Evolutionary conservation across 1,140 invertebrate genomes (phyloP).

Genomic region (Aphaenogaster floridana): DNA sequence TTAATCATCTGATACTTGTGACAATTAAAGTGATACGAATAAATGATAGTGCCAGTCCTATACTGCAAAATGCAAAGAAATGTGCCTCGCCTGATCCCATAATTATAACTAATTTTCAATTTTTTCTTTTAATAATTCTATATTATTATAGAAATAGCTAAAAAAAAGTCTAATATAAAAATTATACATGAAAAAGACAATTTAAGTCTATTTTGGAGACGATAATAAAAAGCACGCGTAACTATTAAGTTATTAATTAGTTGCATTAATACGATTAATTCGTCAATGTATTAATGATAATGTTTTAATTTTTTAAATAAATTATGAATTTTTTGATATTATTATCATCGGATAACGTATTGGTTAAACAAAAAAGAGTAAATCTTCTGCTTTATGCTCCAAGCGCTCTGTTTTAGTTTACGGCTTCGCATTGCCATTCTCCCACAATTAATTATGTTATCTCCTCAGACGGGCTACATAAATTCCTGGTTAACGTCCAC

Average conservation of each 20-base stretch:
- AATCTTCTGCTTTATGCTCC: conserved; percentile 6
- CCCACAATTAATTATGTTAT: conserved; percentile 61
- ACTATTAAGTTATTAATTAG: not conserved
- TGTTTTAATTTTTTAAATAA: conserved; percentile 18
- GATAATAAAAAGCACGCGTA: not conserved
- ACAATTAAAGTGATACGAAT: conserved; percentile 33
- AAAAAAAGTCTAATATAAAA: not conserved
- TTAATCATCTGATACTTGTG: not conserved
- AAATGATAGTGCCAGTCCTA: not conserved
- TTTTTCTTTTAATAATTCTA: not conserved
- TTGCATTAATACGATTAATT: not conserved
- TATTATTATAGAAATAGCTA: conserved; percentile 1
- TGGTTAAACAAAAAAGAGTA: not conserved
- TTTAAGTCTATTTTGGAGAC: not conserved
- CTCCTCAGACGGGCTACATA: conserved; percentile 60
- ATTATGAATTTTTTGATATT: not conserved
- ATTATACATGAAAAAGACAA: not conserved
- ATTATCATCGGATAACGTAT: not conserved
- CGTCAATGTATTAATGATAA: not conserved
- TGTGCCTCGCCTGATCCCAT: not conserved
- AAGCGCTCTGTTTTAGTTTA: conserved; percentile 5
- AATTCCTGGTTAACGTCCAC: conserved; percentile 64
- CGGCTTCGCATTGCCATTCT: conserved; percentile 1
- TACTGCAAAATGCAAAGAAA: not conserved
- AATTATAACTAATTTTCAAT: not conserved